Conservation (phyloP, 2,888 invertebrate genomes). For the Platerodrilus igneus region DNA sequence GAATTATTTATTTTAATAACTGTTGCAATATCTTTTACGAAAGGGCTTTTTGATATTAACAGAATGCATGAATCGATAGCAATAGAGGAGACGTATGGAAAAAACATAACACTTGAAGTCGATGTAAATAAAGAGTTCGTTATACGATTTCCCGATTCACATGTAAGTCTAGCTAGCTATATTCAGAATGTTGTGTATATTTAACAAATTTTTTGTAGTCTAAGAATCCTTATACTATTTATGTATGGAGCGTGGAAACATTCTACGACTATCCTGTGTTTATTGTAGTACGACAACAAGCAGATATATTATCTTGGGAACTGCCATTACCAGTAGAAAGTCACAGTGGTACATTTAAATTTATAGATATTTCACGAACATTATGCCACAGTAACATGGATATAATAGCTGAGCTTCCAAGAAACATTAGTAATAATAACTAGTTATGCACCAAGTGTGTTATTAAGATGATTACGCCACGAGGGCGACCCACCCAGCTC, state of each 20-base stretch:
- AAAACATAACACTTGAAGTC: slow-evolving; percentile 42
- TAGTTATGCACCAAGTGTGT: too few species aligned
- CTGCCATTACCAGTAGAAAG: slow-evolving; percentile 25
- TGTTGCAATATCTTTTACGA: too few species aligned
- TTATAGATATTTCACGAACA: slow-evolving; percentile 54
- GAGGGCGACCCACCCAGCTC: too few species aligned
- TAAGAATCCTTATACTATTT: slow-evolving; percentile 50
- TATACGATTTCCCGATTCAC: slow-evolving; percentile 49
- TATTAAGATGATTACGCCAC: too few species aligned
- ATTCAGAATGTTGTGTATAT: slow-evolving; percentile 1
- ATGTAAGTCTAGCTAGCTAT: slow-evolving; percentile 41
- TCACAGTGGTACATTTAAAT: slow-evolving; percentile 41
- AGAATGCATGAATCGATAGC: too few species aligned
- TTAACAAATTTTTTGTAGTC: slow-evolving; percentile 31
- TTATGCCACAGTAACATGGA: slow-evolving; percentile 57
- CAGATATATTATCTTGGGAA: slow-evolving; percentile 43
- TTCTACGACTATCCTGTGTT: background rate
- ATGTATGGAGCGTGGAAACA: slow-evolving; percentile 48
- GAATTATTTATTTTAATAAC: too few species aligned
- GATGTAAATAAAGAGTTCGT: slow-evolving; percentile 51
- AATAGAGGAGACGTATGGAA: background rate
- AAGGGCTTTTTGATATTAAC: too few species aligned
- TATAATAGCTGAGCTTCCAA: slow-evolving; percentile 23
- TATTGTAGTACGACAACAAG: slow-evolving; percentile 66
- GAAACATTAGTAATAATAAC: background rate